phyloP scores from a whole-genome alignment of 2,888 invertebrate species.

The Chirona hameri region DNA sequence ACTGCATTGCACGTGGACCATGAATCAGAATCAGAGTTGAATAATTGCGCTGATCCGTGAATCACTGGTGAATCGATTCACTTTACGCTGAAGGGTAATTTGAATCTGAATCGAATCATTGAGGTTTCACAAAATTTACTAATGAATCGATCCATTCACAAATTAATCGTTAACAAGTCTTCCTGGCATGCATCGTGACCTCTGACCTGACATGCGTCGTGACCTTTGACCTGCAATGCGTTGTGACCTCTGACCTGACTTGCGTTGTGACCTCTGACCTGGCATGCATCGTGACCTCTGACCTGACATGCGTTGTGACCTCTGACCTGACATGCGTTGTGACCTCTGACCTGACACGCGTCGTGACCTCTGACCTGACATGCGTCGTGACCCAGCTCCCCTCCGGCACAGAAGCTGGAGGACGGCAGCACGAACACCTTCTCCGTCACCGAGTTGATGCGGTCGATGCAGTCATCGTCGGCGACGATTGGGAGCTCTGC shows the following conservation, averaged over 20 bases:
- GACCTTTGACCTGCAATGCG: constrained; percentile 73
- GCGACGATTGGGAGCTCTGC: constrained; percentile 89
- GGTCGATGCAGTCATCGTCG: constrained; percentile 87
- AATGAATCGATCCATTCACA: no score
- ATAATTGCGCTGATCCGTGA: no score
- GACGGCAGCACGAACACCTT: constrained; percentile 90
- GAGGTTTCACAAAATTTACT: no score
- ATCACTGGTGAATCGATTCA: no score
- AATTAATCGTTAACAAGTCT: no score
- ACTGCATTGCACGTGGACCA: no score
- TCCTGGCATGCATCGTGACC: no score
- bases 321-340: not conserved
- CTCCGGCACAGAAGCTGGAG: constrained; percentile 90
- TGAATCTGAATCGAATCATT: no score
- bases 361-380: constrained; percentile 66
- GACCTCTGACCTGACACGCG: not conserved
- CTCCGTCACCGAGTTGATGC: constrained; percentile 90
- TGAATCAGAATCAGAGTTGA: no score
- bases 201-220: not conserved
- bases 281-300: constrained; percentile 58
- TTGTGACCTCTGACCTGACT: constrained; percentile 45
- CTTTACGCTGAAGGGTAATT: no score
- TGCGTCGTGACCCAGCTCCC: constrained; percentile 87
- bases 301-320: no score
- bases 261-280: not conserved